Conservation (phyloP, 30 jellyfish, hydroid and myxozoan species). For the Clytia hemisphaerica region DNA sequence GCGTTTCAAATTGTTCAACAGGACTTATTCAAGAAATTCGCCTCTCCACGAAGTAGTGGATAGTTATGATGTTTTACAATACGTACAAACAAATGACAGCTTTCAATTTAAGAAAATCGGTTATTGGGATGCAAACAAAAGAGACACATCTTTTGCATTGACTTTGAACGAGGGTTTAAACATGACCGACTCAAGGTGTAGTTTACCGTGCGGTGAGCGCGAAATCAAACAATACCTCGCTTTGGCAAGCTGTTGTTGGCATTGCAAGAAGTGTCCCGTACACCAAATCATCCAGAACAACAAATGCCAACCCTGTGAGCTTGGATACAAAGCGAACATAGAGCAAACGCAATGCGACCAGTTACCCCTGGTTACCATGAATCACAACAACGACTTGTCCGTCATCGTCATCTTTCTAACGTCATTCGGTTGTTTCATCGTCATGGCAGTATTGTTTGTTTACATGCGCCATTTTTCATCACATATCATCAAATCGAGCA, state of each 20-base stretch:
- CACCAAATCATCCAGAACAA: constrained; percentile 12
- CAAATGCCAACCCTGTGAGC: not conserved
- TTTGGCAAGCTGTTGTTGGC: constrained; percentile 25
- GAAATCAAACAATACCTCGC: not conserved
- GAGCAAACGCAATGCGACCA: constrained; percentile 14
- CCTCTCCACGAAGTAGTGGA: too few relatives aligned
- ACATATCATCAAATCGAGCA: constrained; percentile 24
- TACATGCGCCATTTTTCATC: not conserved
- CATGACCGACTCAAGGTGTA: constrained; percentile 20
- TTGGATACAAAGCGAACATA: constrained; percentile 19
- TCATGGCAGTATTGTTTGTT: not conserved
- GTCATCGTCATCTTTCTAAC: not conserved
- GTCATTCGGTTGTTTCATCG: not conserved
- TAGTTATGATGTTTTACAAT: constrained; percentile 23
- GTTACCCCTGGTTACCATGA: constrained; percentile 16
- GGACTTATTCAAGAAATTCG: too few relatives aligned
- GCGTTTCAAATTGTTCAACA: too few relatives aligned
- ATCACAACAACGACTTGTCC: not conserved
- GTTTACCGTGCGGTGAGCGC: constrained; percentile 16
- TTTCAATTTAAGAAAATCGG: constrained; percentile 8
- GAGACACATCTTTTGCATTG: not conserved
- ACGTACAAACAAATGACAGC: not conserved
- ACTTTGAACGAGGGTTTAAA: not conserved
- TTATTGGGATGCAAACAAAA: constrained; percentile 18
- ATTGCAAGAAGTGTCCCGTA: not conserved